A percentile compares a stretch with the other conserved stretches of the same genome.
These are phyloP conservation scores for Mactromeris polynyma DNA, from an alignment of 2,888 invertebrate species.

Conservation along the genomic window DNA sequence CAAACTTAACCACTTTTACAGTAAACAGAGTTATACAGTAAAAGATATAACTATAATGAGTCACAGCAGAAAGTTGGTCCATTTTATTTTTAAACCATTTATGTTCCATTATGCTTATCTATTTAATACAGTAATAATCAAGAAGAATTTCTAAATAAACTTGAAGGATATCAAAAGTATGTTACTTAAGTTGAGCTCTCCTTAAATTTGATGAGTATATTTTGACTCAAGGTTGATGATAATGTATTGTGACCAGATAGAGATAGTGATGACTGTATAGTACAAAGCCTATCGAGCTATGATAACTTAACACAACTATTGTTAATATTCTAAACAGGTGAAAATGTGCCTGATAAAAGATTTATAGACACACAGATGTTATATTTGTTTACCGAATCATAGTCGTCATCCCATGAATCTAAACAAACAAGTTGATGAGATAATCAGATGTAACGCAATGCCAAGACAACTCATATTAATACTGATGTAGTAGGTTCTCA, in stretches of 20 bases:
- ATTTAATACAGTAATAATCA: too few relatives aligned
- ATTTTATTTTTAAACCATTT: too few relatives aligned
- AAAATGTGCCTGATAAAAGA: background rate
- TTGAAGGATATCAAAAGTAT: too few relatives aligned
- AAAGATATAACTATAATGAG: too few relatives aligned
- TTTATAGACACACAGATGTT: background rate
- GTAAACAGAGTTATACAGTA: too few relatives aligned
- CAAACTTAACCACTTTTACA: too few relatives aligned
- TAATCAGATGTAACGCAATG: background rate
- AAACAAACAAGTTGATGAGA: conserved; percentile 5
- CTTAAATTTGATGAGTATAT: background rate
- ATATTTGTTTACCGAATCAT: conserved; percentile 5
- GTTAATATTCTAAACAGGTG: background rate
- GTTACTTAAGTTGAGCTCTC: too few relatives aligned
- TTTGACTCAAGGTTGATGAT: background rate
- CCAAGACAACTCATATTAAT: background rate
- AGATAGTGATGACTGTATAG: background rate
- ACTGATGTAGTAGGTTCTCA: background rate
- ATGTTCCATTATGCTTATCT: too few relatives aligned
- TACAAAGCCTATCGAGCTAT: background rate
- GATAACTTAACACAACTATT: conserved; percentile 14
- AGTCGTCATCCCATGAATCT: conserved; percentile 38
- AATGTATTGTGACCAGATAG: background rate
- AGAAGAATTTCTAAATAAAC: too few relatives aligned
- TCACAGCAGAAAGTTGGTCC: too few relatives aligned